Evolutionary conservation across 2,797 vertebrate species (phyloP).

Genomic region (Cryptoprocta ferox): DNA sequence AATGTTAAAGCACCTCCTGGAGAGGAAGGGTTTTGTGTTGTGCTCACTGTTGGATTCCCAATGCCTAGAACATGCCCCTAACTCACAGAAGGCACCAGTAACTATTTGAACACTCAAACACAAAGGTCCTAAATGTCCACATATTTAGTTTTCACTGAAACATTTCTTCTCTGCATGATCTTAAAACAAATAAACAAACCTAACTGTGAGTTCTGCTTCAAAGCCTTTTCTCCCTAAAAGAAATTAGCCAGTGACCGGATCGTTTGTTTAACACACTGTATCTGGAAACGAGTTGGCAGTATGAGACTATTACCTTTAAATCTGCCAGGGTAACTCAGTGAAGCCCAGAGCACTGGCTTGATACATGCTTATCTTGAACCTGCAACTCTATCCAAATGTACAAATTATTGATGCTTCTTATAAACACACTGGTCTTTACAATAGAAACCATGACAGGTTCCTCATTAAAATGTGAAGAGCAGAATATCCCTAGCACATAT

Average conservation of each 20-base stretch:
- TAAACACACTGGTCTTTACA: background rate
- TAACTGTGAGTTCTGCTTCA: constrained; percentile 16
- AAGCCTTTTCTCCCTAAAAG: background rate
- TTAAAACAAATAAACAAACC: background rate
- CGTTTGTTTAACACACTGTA: background rate
- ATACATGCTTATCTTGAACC: background rate
- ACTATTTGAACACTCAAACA: background rate
- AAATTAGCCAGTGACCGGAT: background rate
- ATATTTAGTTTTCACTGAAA: background rate
- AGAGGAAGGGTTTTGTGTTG: background rate
- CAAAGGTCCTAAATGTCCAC: background rate
- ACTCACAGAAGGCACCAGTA: too few species aligned
- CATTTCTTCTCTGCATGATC: background rate
- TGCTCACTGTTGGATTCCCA: background rate
- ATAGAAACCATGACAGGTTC: constrained; percentile 41
- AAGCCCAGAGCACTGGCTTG: background rate
- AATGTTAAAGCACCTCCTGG: background rate
- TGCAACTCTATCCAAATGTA: background rate
- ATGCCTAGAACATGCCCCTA: background rate
- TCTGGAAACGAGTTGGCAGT: background rate
- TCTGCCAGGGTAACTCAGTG: background rate
- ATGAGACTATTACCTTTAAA: background rate
- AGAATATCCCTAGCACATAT: background rate
- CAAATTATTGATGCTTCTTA: background rate
- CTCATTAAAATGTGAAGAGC: constrained; percentile 67